Percentiles rank a stretch among this genome's conserved stretches.
Evolutionary conservation across 2,797 vertebrate genomes (phyloP).

Genomic region (Typhlichthys eigenmanni): DNA sequence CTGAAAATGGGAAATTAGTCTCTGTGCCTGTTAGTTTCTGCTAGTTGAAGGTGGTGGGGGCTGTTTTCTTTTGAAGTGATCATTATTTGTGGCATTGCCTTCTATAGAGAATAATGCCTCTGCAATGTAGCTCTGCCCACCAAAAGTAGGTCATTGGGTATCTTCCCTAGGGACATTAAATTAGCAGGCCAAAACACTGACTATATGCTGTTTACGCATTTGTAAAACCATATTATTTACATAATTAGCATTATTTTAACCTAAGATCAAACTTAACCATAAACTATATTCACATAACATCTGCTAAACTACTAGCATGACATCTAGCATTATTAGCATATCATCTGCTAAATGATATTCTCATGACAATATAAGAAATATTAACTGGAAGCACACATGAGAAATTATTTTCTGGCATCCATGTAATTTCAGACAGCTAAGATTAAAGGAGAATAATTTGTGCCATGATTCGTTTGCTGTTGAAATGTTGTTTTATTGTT

Average conservation of each 20-base stretch:
- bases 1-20: slow-evolving; percentile 16
- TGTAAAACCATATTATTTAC: slow-evolving; percentile 47
- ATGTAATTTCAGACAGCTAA: slow-evolving; percentile 29
- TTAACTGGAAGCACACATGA: slow-evolving; percentile 9
- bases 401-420: slow-evolving; percentile 19
- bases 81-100: slow-evolving; percentile 33
- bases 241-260: slow-evolving; percentile 21
- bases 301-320: no score
- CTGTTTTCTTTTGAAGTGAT: slow-evolving; percentile 25
- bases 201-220: slow-evolving; percentile 46
- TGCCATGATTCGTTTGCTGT: slow-evolving; percentile 58
- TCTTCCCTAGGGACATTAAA: slow-evolving; percentile 73
- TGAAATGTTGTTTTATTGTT: slow-evolving; percentile 32
- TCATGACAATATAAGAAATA: no score
- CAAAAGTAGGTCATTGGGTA: slow-evolving; percentile 79
- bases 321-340: no score
- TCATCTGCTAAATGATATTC: neutral
- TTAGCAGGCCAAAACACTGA: slow-evolving; percentile 51
- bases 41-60: slow-evolving; percentile 5
- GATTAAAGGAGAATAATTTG: slow-evolving; percentile 43
- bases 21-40: slow-evolving; percentile 9
- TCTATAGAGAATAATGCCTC: slow-evolving; percentile 46
- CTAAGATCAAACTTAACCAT: slow-evolving; percentile 10
- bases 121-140: slow-evolving; percentile 64
- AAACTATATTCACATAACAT: no score